Evolutionary conservation across 2,797 vertebrate genomes (phyloP).

Genomic region (Lophotriccus pileatus): DNA sequence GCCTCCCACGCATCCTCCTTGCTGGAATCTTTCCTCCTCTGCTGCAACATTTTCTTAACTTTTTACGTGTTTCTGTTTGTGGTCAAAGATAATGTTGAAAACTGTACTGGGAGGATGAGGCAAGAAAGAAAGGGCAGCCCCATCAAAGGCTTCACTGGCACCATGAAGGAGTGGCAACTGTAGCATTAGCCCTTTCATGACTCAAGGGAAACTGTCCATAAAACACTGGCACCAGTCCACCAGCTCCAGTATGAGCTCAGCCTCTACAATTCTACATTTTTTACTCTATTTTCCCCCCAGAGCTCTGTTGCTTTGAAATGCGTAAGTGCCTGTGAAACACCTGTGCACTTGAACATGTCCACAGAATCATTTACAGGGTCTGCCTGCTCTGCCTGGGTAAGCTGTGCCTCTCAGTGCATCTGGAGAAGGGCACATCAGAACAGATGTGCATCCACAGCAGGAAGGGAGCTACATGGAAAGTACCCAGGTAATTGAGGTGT

Average conservation of each 20-base stretch:
- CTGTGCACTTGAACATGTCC: background rate
- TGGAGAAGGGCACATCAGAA: background rate
- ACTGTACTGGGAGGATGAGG: background rate
- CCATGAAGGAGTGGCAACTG: background rate
- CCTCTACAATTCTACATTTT: background rate
- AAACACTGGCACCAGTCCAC: background rate
- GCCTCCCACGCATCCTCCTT: background rate
- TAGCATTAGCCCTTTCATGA: background rate
- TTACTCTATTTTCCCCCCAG: background rate
- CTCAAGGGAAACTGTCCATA: background rate
- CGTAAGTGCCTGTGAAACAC: background rate
- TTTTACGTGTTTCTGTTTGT: background rate
- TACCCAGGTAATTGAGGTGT: accelerated
- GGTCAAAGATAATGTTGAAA: background rate
- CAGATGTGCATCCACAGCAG: accelerated
- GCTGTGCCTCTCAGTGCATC: background rate
- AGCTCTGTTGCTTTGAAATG: background rate
- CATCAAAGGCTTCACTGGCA: background rate
- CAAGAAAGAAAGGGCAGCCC: background rate
- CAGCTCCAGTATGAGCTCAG: background rate
- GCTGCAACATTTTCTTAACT: background rate
- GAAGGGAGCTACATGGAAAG: background rate
- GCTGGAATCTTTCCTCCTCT: background rate
- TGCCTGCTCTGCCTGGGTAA: background rate
- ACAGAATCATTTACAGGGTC: background rate